phyloP scores from a whole-genome alignment of 92 coral and sea anemone genomes.

The Epizoanthus scotinus region DNA sequence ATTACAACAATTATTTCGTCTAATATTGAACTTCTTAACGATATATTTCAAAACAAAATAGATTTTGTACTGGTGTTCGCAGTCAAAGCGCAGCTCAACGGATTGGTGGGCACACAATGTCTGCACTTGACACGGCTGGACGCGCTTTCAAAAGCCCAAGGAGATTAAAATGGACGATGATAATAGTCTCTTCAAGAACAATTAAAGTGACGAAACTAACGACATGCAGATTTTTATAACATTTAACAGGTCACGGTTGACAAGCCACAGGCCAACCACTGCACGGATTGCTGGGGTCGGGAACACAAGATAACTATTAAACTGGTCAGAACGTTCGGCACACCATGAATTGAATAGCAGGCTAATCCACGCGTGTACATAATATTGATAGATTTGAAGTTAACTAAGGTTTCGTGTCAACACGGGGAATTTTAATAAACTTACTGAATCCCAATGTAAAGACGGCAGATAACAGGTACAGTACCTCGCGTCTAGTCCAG shows the following conservation, averaged over 20 bases:
- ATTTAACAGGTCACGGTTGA: background rate
- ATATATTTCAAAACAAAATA: too few relatives aligned
- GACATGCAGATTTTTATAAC: background rate
- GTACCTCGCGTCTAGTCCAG: background rate
- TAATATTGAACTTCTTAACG: too few relatives aligned
- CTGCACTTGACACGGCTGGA: too few relatives aligned
- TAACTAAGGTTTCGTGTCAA: slow-evolving; percentile 2
- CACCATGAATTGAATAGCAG: background rate
- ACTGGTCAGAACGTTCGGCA: background rate
- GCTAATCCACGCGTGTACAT: slow-evolving; percentile 6
- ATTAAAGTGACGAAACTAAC: background rate
- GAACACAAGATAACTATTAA: background rate
- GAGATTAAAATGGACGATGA: too few relatives aligned
- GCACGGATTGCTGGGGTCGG: too few relatives aligned
- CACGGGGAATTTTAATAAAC: slow-evolving; percentile 9
- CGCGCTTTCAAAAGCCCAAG: too few relatives aligned
- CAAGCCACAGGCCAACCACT: background rate
- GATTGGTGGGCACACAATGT: too few relatives aligned
- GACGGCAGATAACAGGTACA: background rate
- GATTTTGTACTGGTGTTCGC: too few relatives aligned
- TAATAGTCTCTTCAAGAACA: background rate
- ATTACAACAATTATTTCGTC: too few relatives aligned
- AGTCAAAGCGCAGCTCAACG: too few relatives aligned
- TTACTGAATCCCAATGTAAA: background rate
- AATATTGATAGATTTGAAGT: background rate